Percentiles rank a stretch among this genome's conserved stretches.
phyloP scores from a whole-genome alignment of 2,113 vertebrate genomes.

The Callospermophilus lateralis region DNA sequence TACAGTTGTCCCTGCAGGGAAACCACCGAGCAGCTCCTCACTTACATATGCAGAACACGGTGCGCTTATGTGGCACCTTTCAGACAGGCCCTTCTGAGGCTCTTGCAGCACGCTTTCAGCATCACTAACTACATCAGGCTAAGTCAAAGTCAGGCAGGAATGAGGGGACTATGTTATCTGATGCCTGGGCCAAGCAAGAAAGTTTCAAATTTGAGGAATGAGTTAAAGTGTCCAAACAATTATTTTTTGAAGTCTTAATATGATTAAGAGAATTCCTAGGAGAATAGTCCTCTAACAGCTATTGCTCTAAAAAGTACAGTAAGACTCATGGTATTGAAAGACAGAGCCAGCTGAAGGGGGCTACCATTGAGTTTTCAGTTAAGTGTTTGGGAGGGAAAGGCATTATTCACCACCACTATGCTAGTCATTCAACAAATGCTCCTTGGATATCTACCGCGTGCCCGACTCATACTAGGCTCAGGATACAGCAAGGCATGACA shows the following conservation, averaged over 20 bases:
- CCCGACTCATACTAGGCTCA: background rate
- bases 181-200: background rate
- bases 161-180: background rate
- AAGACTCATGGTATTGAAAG: background rate
- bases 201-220: conserved; percentile 27
- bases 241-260: conserved; percentile 43
- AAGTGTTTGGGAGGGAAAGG: background rate
- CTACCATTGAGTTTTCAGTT: background rate
- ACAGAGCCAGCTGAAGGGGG: background rate
- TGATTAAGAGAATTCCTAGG: background rate
- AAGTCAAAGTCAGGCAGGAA: conserved; percentile 34
- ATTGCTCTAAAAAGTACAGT: conserved; percentile 12
- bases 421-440: background rate
- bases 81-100: conserved; percentile 49
- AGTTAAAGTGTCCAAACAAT: background rate
- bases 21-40: conserved; percentile 58
- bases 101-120: background rate
- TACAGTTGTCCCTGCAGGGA: conserved; percentile 78
- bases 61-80: conserved; percentile 65
- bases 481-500: background rate
- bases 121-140: conserved; percentile 69
- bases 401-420: background rate
- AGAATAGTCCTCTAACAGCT: background rate
- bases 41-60: conserved; percentile 63
- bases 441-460: background rate